phyloP scores from a whole-genome alignment of 1,140 invertebrate genomes.

The Steinernema khuongi region DNA sequence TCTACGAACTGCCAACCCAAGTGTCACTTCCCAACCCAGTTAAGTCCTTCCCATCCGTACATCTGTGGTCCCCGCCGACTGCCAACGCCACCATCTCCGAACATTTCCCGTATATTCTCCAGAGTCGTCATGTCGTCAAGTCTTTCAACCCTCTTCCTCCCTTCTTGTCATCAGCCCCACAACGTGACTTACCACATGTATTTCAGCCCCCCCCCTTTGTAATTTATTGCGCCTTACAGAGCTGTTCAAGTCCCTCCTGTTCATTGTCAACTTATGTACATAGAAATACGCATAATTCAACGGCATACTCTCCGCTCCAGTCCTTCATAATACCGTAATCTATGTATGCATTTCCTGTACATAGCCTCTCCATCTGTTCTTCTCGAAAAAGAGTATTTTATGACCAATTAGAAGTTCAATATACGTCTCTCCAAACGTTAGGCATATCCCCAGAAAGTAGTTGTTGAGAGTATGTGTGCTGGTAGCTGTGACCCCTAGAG shows the following conservation, averaged over 20 bases:
- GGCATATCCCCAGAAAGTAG: constrained; percentile 10
- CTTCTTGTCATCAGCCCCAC: constrained; percentile 2
- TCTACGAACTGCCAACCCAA: constrained; percentile 9
- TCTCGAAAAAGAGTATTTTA: constrained; percentile 8
- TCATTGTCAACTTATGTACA: constrained; percentile 17
- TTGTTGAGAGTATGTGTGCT: constrained; percentile 12
- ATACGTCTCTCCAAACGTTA: neutral
- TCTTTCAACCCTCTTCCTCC: constrained; percentile 21
- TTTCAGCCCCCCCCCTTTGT: constrained; percentile 13
- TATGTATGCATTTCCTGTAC: constrained; percentile 13
- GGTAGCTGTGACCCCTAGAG: constrained; percentile 10
- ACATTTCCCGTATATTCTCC: neutral
- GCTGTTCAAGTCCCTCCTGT: neutral
- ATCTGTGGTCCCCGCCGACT: constrained; percentile 17
- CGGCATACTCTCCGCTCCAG: neutral
- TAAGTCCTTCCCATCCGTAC: neutral
- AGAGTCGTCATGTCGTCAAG: constrained; percentile 10
- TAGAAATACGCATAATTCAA: constrained; percentile 19
- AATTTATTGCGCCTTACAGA: constrained; percentile 19
- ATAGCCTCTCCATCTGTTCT: neutral
- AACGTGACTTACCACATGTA: constrained; percentile 13
- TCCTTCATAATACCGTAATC: neutral
- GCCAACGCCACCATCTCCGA: neutral
- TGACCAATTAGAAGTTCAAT: neutral
- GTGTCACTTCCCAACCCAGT: constrained; percentile 6